Percentiles rank a stretch among this genome's conserved stretches.
These are phyloP conservation scores for Ptychobarbus kaznakovi DNA, from an alignment of 2,797 vertebrate genomes.

Conservation along the genomic window DNA sequence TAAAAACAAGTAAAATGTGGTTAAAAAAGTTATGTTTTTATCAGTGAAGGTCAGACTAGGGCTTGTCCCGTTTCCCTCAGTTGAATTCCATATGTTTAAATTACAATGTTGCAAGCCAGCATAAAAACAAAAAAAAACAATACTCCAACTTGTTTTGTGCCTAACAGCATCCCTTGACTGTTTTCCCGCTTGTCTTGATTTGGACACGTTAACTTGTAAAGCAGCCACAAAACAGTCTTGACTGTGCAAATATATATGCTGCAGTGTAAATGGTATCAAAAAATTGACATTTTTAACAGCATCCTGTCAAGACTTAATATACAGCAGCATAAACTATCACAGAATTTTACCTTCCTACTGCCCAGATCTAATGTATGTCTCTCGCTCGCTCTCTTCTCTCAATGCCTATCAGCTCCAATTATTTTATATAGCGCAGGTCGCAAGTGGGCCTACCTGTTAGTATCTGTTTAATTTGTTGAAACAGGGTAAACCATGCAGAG, in stretches of 20 bases:
- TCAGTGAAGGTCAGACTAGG: not conserved
- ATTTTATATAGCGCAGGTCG: conserved; percentile 38
- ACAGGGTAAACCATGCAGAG: conserved; percentile 47
- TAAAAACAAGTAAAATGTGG: not conserved
- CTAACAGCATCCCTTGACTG: not conserved
- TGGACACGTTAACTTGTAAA: not conserved
- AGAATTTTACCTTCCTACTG: not conserved
- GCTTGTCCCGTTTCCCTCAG: not conserved
- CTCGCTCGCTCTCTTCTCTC: conserved; percentile 4
- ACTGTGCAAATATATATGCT: not conserved
- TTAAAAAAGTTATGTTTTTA: not conserved
- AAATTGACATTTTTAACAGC: not conserved
- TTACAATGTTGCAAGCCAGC: not conserved
- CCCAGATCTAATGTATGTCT: not conserved
- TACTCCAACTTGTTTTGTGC: not conserved
- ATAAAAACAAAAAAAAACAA: not conserved
- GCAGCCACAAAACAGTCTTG: conserved; percentile 5
- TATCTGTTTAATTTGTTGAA: conserved; percentile 58
- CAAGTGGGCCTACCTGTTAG: conserved; percentile 47
- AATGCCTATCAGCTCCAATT: conserved; percentile 24
- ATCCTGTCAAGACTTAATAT: not conserved
- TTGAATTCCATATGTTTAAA: not conserved
- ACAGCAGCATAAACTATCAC: not conserved
- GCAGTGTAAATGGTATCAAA: not conserved
- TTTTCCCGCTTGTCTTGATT: not conserved